Percentiles rank a stretch among this genome's conserved stretches.
Evolutionary conservation across 2,888 invertebrate species (phyloP).

Genomic region (Gastracanthus pulcherrimus): DNA sequence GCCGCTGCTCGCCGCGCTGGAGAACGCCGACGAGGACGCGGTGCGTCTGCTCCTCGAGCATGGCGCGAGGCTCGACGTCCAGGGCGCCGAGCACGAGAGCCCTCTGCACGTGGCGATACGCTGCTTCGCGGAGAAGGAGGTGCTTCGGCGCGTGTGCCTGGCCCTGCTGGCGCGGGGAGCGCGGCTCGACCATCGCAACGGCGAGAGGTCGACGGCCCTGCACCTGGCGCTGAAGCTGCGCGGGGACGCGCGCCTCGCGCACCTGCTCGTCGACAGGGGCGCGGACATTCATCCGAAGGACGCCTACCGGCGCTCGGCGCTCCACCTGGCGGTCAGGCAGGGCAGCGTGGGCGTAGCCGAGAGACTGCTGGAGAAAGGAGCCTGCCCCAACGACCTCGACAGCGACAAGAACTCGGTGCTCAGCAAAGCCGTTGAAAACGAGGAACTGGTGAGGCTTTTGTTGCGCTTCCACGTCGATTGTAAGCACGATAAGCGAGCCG

Average conservation of each 20-base stretch:
- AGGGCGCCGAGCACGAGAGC: background rate
- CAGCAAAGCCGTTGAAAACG: background rate
- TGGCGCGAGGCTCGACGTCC: background rate
- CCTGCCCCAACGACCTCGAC: background rate
- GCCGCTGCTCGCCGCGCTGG: background rate
- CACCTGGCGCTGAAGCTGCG: background rate
- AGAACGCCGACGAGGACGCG: background rate
- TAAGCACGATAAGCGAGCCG: background rate
- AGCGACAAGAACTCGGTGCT: background rate
- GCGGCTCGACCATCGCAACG: background rate
- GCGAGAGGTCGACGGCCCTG: background rate
- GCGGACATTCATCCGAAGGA: background rate
- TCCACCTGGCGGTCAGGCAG: background rate
- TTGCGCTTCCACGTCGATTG: background rate
- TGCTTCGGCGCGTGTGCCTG: background rate
- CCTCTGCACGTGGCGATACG: background rate
- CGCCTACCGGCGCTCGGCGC: background rate
- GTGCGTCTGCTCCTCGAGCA: background rate
- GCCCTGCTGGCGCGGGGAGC: background rate
- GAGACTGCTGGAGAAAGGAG: background rate
- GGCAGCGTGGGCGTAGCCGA: background rate
- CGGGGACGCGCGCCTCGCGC: background rate
- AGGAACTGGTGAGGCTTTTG: background rate
- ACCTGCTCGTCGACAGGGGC: background rate
- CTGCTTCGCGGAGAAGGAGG: background rate